Percentiles rank a stretch among this genome's conserved stretches.
phyloP scores from a whole-genome alignment of 2,888 invertebrate species.

The Drosophila birchii region DNA sequence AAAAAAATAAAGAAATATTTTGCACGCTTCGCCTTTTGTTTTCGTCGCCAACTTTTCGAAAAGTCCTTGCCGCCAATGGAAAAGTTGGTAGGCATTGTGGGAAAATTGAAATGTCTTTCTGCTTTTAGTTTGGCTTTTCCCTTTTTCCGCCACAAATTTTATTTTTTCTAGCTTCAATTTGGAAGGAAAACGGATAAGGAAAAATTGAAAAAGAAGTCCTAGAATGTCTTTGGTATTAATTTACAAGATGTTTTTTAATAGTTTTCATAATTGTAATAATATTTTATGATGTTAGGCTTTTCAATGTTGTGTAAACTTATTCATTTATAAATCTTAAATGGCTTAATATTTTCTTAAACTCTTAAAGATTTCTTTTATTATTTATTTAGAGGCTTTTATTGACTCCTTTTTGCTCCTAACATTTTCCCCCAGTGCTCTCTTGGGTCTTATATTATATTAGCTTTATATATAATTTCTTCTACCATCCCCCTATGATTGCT shows the following conservation, averaged over 20 bases:
- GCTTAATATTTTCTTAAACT: too few species aligned
- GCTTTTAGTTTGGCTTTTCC: background rate
- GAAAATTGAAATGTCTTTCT: conserved; percentile 54
- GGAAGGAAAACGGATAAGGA: background rate
- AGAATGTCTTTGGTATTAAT: background rate
- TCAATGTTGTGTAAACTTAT: background rate
- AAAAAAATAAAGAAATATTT: conserved; percentile 57
- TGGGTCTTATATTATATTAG: background rate
- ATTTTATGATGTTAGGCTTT: too few species aligned
- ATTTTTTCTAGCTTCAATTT: background rate
- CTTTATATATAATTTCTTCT: background rate
- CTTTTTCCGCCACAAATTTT: background rate
- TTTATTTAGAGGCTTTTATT: too few species aligned
- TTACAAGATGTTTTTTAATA: background rate
- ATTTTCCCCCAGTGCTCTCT: background rate
- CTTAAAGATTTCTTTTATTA: too few species aligned
- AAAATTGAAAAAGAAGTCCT: background rate
- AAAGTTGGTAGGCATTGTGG: conserved; percentile 43
- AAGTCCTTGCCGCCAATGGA: conserved; percentile 8
- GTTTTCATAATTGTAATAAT: background rate
- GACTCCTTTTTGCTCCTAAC: too few species aligned
- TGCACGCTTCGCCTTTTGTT: conserved; percentile 67
- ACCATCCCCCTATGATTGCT: background rate
- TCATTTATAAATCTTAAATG: too few species aligned
- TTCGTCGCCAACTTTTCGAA: conserved; percentile 33